A percentile compares a stretch with the other conserved stretches of the same genome.
Conservation (phyloP, 1,140 invertebrate species). For the Drosophila kikkawai region DNA sequence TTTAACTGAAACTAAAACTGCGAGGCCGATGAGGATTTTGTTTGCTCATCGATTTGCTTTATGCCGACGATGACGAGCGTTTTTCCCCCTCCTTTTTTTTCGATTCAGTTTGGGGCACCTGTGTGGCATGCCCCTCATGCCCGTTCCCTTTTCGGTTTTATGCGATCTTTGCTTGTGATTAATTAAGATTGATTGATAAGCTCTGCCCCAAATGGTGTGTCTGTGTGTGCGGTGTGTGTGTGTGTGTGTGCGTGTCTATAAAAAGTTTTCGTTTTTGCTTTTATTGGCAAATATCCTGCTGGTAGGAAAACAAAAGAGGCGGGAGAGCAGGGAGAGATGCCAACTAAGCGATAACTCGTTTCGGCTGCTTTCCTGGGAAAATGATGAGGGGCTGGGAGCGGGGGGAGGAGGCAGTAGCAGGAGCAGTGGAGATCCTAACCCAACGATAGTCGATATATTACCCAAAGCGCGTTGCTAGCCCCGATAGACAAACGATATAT, state of each 20-base stretch:
- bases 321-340: constrained; percentile 52
- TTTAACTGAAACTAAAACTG: constrained; percentile 14
- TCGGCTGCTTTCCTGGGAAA: constrained; percentile 61
- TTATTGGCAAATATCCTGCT: constrained; percentile 84
- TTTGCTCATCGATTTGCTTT: constrained; percentile 64
- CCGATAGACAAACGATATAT: constrained; percentile 55
- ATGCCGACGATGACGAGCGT: constrained; percentile 68
- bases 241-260: constrained; percentile 69
- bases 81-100: constrained; percentile 29
- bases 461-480: constrained; percentile 32
- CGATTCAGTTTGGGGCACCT: constrained; percentile 57
- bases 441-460: constrained; percentile 48
- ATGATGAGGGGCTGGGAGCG: not conserved
- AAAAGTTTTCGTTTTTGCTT: constrained; percentile 75
- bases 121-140: constrained; percentile 52
- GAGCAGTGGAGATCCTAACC: constrained; percentile 56
- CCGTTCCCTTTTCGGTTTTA: constrained; percentile 48
- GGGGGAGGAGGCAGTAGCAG: not conserved
- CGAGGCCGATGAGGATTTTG: constrained; percentile 9
- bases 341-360: constrained; percentile 71
- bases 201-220: constrained; percentile 47
- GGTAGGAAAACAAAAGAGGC: constrained; percentile 39
- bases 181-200: constrained; percentile 85
- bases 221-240: constrained; percentile 22
- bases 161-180: constrained; percentile 81